A percentile compares a stretch with the other conserved stretches of the same genome.
Evolutionary conservation across 2,888 invertebrate genomes (phyloP).

Genomic region (Drosophila subquinaria): DNA sequence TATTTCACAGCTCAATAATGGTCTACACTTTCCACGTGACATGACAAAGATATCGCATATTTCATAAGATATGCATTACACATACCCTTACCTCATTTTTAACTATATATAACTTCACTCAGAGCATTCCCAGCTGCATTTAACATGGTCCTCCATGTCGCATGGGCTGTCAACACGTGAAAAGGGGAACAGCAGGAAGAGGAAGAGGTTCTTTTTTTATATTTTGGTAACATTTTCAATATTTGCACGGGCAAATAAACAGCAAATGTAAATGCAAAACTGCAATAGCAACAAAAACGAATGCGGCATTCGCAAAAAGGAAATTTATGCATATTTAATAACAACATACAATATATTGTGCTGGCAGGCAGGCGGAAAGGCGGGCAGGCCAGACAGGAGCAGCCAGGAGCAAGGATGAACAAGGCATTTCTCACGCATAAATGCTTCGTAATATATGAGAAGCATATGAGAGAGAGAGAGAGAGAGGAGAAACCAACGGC

Average conservation of each 20-base stretch:
- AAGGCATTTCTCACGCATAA: conserved; percentile 77
- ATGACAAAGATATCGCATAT: conserved; percentile 17
- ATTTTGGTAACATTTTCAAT: conserved; percentile 65
- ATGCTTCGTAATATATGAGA: conserved; percentile 57
- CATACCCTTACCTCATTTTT: conserved; percentile 18
- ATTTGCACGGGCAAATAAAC: conserved; percentile 73
- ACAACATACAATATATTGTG: conserved; percentile 65
- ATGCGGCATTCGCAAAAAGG: conserved; percentile 53
- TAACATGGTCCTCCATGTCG: conserved; percentile 23
- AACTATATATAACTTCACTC: conserved; percentile 3
- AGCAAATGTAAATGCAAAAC: conserved; percentile 72
- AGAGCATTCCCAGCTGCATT: conserved; percentile 13
- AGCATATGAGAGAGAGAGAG: conserved; percentile 8
- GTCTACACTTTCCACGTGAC: conserved; percentile 6
- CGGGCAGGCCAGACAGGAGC: conserved; percentile 24
- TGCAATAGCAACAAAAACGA: conserved; percentile 38
- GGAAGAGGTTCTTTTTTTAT: conserved; percentile 11
- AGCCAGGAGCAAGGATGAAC: conserved; percentile 48
- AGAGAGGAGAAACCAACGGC: not conserved
- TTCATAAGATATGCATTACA: conserved; percentile 10
- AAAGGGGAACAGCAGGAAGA: not conserved
- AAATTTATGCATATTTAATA: conserved; percentile 80
- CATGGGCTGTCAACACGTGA: conserved; percentile 33
- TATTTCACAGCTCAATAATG: conserved; percentile 14
- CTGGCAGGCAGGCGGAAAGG: conserved; percentile 22